Evolutionary conservation across 2,888 invertebrate species (phyloP), one percentile per base, ranked within the genome.

Genomic region (Caenorhabditis sp.): DNA sequence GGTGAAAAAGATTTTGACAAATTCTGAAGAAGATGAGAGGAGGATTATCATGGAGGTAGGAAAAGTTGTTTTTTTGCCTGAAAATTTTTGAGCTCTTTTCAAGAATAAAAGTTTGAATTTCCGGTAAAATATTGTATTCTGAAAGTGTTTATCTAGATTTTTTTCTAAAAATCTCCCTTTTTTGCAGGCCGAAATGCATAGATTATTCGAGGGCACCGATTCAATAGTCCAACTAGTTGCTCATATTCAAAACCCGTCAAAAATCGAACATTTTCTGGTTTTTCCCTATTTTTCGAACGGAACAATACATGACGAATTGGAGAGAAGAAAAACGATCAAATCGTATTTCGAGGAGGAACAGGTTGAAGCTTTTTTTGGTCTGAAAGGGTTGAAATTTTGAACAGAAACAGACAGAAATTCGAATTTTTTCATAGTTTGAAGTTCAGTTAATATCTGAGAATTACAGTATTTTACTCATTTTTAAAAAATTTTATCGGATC

Each of bases 1-100:
- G 1, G 76, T 84, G 58, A 84, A 85, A 58, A 64, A 72, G 64
- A 84, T 85, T 36, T 53, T 59, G 10, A 61, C 70, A 17, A 74
- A 80, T 62, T 81, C 76, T 12, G 31, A 66, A 6, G 69, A 69
- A 36, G 78, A 83, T 24, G 43, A 21, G 10, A 17, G 24, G 17
- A 17, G 49, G 19, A 49, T 59, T 3, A 8, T 49, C 5, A 43
- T 23, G 23, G 59, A 59, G 23, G 53, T 53, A 10, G 5, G 53
- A 21, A 21, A 10, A 43, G 43, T 5, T 5, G 36, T 36, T 36
- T 36, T 36, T 36, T 5, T 12, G 36, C 6, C 12, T 36, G 5
- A 36, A 36, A 36, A 36, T 36, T 36, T 31, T 31, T 31, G 31
- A 10, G 10, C 10, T 31, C 10, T 31, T 31, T 6, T 31, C 31